These are phyloP conservation scores for Cryptophagus acutangulus DNA, from an alignment of 2,888 invertebrate genomes.

Conservation along the genomic window DNA sequence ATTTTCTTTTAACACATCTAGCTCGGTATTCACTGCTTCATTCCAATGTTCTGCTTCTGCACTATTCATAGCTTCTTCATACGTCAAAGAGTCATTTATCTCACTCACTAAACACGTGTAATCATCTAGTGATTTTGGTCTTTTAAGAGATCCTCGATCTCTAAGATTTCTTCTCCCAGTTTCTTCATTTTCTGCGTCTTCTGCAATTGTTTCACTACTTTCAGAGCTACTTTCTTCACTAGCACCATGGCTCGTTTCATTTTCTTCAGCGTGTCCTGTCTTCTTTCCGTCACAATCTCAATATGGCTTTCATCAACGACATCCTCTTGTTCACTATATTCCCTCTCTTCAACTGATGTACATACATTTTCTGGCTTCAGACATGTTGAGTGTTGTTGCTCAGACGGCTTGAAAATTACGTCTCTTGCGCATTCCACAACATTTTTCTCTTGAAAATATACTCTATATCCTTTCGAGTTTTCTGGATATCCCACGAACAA, in stretches of 20 bases:
- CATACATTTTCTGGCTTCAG: too few relatives aligned
- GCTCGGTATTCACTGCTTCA: constrained; percentile 11
- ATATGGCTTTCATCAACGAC: not conserved
- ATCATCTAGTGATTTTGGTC: constrained; percentile 11
- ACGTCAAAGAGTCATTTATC: constrained; percentile 6
- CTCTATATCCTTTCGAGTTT: constrained; percentile 19
- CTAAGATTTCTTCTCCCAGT: not conserved
- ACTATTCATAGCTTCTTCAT: constrained; percentile 9
- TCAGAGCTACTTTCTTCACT: not conserved
- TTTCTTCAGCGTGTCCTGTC: constrained; percentile 5
- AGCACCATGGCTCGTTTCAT: too few relatives aligned
- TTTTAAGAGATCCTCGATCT: constrained; percentile 6
- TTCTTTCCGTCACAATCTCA: not conserved
- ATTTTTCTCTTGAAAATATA: constrained; percentile 14
- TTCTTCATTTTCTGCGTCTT: constrained; percentile 2
- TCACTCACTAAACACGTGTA: constrained; percentile 7
- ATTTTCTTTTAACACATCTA: constrained; percentile 13
- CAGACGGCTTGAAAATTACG: too few relatives aligned
- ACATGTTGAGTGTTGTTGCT: too few relatives aligned
- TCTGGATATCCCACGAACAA: constrained; percentile 19
- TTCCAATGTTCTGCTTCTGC: constrained; percentile 11
- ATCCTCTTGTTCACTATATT: constrained; percentile 1
- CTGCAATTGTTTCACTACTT: constrained; percentile 1
- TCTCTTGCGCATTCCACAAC: constrained; percentile 12
- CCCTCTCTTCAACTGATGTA: too few relatives aligned